Conservation (phyloP, 1,140 invertebrate genomes). For the Tetragonula clypearis region DNA sequence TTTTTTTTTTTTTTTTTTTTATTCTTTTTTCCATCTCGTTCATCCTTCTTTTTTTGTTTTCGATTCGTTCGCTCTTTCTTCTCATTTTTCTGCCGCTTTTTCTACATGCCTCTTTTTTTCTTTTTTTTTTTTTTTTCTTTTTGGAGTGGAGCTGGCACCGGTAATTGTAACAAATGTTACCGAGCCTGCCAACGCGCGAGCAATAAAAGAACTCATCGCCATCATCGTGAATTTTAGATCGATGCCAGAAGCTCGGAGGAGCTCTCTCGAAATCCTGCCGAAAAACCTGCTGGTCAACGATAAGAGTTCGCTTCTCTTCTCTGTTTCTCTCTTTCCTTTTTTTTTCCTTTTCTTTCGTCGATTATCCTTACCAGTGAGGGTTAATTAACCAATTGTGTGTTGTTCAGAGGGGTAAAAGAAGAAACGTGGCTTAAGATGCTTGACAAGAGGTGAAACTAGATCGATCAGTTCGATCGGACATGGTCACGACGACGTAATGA, state of each 20-base stretch:
- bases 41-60: background rate
- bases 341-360: background rate
- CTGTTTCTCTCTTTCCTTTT: no score
- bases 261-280: no score
- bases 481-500: slow-evolving; percentile 17
- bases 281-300: background rate
- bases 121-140: background rate
- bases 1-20: background rate
- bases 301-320: background rate
- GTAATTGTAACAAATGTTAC: slow-evolving; percentile 50
- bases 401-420: background rate
- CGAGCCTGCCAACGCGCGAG: slow-evolving; percentile 1
- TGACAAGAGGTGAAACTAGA: background rate
- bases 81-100: background rate
- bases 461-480: slow-evolving; percentile 9
- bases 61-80: background rate
- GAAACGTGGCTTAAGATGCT: no score
- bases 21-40: background rate
- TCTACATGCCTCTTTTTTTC: no score
- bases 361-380: background rate
- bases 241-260: background rate
- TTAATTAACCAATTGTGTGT: background rate
- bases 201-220: slow-evolving; percentile 16
- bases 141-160: background rate
- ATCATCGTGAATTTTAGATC: slow-evolving; percentile 20